These are phyloP conservation scores for Neuroterus valhalla DNA, from an alignment of 1,140 invertebrate genomes.

Conservation along the genomic window DNA sequence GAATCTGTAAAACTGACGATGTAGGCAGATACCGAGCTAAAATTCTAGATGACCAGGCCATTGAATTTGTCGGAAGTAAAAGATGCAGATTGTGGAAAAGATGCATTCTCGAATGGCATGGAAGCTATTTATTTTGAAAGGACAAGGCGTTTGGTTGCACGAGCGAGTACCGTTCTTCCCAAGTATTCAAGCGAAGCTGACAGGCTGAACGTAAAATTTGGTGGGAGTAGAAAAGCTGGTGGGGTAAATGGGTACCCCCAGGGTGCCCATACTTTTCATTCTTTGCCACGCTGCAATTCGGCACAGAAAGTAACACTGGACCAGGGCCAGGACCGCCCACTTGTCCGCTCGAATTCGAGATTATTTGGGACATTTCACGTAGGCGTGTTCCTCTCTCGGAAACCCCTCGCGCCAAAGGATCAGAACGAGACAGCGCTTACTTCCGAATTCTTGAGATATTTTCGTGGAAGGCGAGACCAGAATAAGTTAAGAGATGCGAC, in stretches of 20 bases:
- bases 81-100: neutral
- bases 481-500: slow-evolving; percentile 59
- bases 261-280: slow-evolving; percentile 52
- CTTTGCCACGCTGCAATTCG: slow-evolving; percentile 51
- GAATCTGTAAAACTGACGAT: too few species aligned
- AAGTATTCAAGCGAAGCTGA: neutral
- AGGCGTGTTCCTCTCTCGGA: slow-evolving; percentile 56
- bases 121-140: neutral
- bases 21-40: too few species aligned
- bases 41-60: slow-evolving; percentile 18
- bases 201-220: neutral
- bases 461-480: slow-evolving; percentile 56
- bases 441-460: slow-evolving; percentile 70
- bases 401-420: slow-evolving; percentile 48
- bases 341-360: slow-evolving; percentile 67
- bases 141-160: neutral
- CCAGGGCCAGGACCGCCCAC: slow-evolving; percentile 66
- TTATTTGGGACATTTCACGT: slow-evolving; percentile 68
- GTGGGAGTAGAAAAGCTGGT: slow-evolving; percentile 17
- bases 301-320: slow-evolving; percentile 67
- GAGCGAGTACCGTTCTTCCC: neutral
- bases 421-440: slow-evolving; percentile 52
- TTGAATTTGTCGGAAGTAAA: slow-evolving; percentile 8
- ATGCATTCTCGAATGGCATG: neutral
- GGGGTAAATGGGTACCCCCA: slow-evolving; percentile 44